Conservation (phyloP, 92 coral and sea anemone species). For the Heliopora coerulea region DNA sequence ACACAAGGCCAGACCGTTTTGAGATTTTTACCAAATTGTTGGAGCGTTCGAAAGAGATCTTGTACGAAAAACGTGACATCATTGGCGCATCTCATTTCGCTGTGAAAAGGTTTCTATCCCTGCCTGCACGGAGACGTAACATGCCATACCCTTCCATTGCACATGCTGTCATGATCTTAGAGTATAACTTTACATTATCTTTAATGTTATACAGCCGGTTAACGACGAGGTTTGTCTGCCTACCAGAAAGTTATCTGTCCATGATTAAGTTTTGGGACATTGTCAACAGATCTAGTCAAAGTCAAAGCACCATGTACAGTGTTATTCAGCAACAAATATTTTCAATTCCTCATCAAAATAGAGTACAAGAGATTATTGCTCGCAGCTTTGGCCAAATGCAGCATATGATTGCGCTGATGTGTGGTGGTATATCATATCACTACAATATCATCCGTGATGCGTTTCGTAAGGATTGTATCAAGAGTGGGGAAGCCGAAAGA, state of each 20-base stretch:
- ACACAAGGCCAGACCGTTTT: slow-evolving; percentile 33
- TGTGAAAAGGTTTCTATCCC: slow-evolving; percentile 63
- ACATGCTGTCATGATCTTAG: slow-evolving; percentile 72
- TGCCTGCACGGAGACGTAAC: slow-evolving; percentile 55
- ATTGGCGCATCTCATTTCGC: slow-evolving; percentile 50
- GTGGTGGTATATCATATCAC: slow-evolving; percentile 53
- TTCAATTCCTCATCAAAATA: slow-evolving; percentile 37
- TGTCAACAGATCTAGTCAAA: slow-evolving; percentile 48
- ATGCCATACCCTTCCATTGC: slow-evolving; percentile 66
- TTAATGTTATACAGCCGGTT: slow-evolving; percentile 69
- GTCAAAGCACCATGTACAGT: slow-evolving; percentile 25
- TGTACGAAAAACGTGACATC: slow-evolving; percentile 59
- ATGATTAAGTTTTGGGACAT: slow-evolving; percentile 62
- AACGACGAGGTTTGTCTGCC: slow-evolving; percentile 49
- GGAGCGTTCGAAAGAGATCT: slow-evolving; percentile 59
- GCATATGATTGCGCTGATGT: slow-evolving; percentile 63
- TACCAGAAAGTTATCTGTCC: slow-evolving; percentile 78
- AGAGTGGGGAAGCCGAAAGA: slow-evolving; percentile 72
- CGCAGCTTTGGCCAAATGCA: slow-evolving; percentile 53
- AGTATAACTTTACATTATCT: slow-evolving; percentile 66
- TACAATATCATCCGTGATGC: slow-evolving; percentile 68
- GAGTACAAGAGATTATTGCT: not conserved
- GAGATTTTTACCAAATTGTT: slow-evolving; percentile 67
- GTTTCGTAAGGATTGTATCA: not conserved
- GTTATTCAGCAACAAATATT: slow-evolving; percentile 61